A percentile compares a stretch with the other conserved stretches of the same genome.
phyloP scores from a whole-genome alignment of 2,888 invertebrate genomes.

The Drosophila neonasuta region DNA sequence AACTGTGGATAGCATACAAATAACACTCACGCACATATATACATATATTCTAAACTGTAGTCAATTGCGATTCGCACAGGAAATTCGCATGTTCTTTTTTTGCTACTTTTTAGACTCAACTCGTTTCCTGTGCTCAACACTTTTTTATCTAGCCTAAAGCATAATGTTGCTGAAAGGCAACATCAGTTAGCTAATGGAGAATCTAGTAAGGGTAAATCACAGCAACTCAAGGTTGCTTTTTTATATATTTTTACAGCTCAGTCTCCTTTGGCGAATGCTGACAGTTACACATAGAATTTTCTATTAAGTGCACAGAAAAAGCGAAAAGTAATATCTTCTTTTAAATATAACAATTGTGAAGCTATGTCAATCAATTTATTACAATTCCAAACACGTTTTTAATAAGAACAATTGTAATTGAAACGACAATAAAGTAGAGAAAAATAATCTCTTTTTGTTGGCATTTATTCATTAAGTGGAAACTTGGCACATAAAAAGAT shows the following conservation, averaged over 20 bases:
- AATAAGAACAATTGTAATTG: no score
- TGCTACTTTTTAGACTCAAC: background rate
- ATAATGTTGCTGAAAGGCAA: background rate
- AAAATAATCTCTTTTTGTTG: no score
- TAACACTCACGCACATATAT: background rate
- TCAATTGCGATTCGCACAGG: background rate
- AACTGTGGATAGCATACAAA: background rate
- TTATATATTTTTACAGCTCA: no score
- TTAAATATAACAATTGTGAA: no score
- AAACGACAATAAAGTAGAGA: no score
- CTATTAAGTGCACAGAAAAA: no score
- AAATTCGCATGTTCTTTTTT: background rate
- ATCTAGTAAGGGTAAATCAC: background rate
- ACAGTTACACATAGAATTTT: no score
- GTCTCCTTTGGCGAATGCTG: background rate
- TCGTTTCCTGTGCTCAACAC: constrained; percentile 1
- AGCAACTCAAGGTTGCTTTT: background rate
- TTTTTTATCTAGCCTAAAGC: constrained; percentile 1
- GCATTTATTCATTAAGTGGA: background rate
- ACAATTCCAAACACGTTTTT: no score
- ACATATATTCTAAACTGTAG: background rate
- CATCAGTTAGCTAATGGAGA: background rate
- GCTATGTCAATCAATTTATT: no score
- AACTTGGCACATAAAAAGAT: background rate
- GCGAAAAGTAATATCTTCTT: no score